Base-by-base conservation (phyloP, 2,113 vertebrate species). In the Pogona vitticeps region DNA sequence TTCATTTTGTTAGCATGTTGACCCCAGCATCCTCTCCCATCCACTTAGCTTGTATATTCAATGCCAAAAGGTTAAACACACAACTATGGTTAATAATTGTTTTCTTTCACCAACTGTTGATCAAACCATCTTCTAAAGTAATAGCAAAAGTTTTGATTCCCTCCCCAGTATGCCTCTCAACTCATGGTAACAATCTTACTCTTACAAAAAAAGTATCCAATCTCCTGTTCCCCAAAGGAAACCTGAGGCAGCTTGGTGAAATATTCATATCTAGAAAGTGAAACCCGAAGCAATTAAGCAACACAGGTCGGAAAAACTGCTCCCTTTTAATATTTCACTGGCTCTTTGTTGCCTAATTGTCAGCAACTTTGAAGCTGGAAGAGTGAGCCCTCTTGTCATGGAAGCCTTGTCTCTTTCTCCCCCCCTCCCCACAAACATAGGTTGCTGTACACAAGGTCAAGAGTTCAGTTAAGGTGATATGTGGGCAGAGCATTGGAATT, bases 251-350 rank as follows among this genome's bases (percentile, higher is more conserved):
- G 42, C 38, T 61, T 76, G 83, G 88, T 94, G 65, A 92, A 95
- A 40, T 90, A 93, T 94, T 94, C 28, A 93, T 88, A 83, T 67
- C 6, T 31, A 89, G 93, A 76, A 93, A 94, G 83, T 89, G 88
- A 90, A 94, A 91, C 92, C 92, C 91, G 28, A 78, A 94, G 85
- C 92, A 94, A 93, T 93, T 93, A 94, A 90, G 88, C 80, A 86
- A 91, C 92, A 94, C 3, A 86, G 1, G 0, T 93, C 92, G 90
- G 82, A 90, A 87, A 91, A 94, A 87, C 89, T 86, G 87, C 13
- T 78, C 58, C 67, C 61, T 76, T 95, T 6, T 93, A 72, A 94
- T 92, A 93, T 94, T 94, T 94, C 92, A 94, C 88, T 73, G 91
- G 83, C 67, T 79, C 83, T 94, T 94, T 95, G 93, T 90, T 92